Conservation (phyloP, 2,113 vertebrate genomes). For the Zosterops japonicus region DNA sequence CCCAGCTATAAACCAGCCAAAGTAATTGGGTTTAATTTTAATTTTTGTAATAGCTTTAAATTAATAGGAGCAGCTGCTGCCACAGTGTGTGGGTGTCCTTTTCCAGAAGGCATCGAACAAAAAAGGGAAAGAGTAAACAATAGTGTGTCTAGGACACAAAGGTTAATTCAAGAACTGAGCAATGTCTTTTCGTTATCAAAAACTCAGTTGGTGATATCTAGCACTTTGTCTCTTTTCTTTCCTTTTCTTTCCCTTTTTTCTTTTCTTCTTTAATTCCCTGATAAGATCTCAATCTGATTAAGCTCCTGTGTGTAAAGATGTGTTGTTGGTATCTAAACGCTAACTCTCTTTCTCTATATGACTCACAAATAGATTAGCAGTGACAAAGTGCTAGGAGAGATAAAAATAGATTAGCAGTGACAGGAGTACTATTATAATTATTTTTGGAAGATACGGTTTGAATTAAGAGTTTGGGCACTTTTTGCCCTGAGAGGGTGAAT, state of each 20-base stretch:
- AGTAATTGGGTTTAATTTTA: conserved; percentile 87
- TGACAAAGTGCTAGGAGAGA: conserved; percentile 74
- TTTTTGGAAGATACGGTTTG: conserved; percentile 63
- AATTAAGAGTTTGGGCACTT: conserved; percentile 61
- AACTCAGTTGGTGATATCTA: conserved; percentile 66
- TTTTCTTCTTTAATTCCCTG: conserved; percentile 63
- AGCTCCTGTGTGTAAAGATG: conserved; percentile 65
- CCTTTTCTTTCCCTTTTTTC: background rate
- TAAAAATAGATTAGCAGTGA: conserved; percentile 75
- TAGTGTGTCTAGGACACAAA: conserved; percentile 75
- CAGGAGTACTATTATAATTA: conserved; percentile 74
- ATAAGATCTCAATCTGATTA: conserved; percentile 76
- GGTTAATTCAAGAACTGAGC: conserved; percentile 79
- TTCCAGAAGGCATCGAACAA: conserved; percentile 75
- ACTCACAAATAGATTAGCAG: conserved; percentile 77
- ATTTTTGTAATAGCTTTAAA: conserved; percentile 86
- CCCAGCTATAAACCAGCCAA: conserved; percentile 76
- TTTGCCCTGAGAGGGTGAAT: conserved; percentile 60
- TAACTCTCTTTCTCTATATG: conserved; percentile 65
- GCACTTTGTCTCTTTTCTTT: conserved; percentile 44
- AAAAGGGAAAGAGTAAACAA: conserved; percentile 78
- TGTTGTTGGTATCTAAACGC: conserved; percentile 67
- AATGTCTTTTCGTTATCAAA: conserved; percentile 74
- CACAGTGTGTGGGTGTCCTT: conserved; percentile 82
- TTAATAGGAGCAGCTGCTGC: conserved; percentile 83